Evolutionary conservation across 2,888 invertebrate species (phyloP).

Genomic region (Rotaria macrura): DNA sequence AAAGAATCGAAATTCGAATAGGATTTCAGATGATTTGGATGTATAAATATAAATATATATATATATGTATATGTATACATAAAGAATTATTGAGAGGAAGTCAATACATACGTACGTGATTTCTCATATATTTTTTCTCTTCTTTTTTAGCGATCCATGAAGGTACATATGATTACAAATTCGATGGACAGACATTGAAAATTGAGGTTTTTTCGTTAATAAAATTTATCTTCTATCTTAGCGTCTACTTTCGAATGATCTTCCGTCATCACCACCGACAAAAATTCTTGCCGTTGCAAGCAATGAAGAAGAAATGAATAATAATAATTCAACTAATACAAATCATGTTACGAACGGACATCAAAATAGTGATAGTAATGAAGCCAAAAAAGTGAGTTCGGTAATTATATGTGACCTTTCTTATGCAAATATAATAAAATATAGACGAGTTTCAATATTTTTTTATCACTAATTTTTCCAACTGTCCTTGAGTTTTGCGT

Average conservation of each 20-base stretch:
- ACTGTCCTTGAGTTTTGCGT: too few relatives aligned
- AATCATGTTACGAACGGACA: background rate
- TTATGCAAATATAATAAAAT: too few relatives aligned
- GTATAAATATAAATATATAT: too few relatives aligned
- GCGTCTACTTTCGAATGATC: conserved; percentile 15
- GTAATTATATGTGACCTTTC: background rate
- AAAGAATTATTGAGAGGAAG: background rate
- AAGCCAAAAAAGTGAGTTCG: background rate
- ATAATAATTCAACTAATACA: background rate
- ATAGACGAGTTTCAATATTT: too few relatives aligned
- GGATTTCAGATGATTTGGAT: background rate
- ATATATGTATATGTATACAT: background rate
- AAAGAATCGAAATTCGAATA: background rate
- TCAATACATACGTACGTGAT: background rate
- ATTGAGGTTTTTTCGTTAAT: background rate
- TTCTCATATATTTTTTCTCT: background rate
- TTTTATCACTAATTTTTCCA: too few relatives aligned
- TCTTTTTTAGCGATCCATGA: conserved; percentile 17
- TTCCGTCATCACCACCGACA: background rate
- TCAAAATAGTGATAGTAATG: conserved; percentile 7
- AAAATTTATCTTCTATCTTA: background rate
- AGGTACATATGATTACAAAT: background rate
- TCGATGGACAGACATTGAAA: background rate
- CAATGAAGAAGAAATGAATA: background rate
- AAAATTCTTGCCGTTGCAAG: background rate